Base-by-base conservation (phyloP, 2,888 invertebrate species). In the Byasa hedistus region DNA sequence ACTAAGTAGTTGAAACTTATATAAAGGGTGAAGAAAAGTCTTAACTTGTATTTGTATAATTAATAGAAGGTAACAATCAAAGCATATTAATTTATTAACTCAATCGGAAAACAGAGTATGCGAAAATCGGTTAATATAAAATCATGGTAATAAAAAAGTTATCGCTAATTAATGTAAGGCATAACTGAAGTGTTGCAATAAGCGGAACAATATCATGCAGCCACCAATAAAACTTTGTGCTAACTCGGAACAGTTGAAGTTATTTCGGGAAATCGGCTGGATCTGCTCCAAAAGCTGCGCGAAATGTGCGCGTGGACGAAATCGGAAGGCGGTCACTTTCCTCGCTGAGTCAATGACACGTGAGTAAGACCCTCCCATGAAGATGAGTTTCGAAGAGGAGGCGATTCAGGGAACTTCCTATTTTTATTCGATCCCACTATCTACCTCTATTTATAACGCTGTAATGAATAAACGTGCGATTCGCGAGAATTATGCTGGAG, bases 181-280 rank as follows among this genome's bases (percentile, higher is more conserved):
- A 3, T 22, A 23, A 56, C 22, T 48, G 27, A 55, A 12, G 51
- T 51, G 54, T 32, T 58, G 64, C 64, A 44, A 66, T 64, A 76
- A 79, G 76, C 76, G 77, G 76, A 83, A 83, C 80, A 79, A 80
- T 78, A 75, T 79, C 76, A 79, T 81, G 79, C 76, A 77, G 75
- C 75, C 27, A 58, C 54, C 51, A 80, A 84, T 85, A 84, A 84
- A 85, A 85, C 81, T 79, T 81, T 82, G 81, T 80, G 79, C 78
- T 77, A 84, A 83, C 81, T 83, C 79, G 79, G 81, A 85, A 85
- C 84, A 78, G 78, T 61, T 66, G 73, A 73, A 79, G 86, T 86
- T 91, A 91, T 91, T 91, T 91, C 84, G 80, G 85, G 86, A 89
- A 81, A 82, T 78, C 79, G 82, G 80, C 91, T 91, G 91, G 91